Percentiles rank a stretch among this genome's conserved stretches.
Evolutionary conservation across 2,113 vertebrate species (phyloP).

Genomic region (Beaufortia kweichowensis): DNA sequence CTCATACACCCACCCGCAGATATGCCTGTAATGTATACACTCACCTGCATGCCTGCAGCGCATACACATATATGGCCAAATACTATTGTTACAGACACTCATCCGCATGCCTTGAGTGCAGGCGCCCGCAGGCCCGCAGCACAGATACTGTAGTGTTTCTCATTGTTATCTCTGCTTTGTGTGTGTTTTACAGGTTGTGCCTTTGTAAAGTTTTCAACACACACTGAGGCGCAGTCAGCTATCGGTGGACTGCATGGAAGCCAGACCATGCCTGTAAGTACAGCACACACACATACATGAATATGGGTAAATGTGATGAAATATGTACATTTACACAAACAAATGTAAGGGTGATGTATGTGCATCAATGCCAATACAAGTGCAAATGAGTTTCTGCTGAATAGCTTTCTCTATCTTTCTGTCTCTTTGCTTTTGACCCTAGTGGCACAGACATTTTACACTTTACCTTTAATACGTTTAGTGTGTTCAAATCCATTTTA

Average conservation of each 20-base stretch:
- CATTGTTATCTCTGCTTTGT: slow-evolving; percentile 30
- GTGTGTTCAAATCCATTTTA: too few species aligned
- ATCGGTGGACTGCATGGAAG: slow-evolving; percentile 83
- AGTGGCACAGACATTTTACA: too few species aligned
- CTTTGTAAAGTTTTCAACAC: slow-evolving; percentile 86
- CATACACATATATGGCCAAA: too few species aligned
- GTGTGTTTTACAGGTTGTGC: slow-evolving; percentile 77
- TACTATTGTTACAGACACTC: too few species aligned
- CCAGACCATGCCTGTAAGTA: slow-evolving; percentile 85
- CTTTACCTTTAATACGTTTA: too few species aligned
- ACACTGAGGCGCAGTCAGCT: slow-evolving; percentile 82
- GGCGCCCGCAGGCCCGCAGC: too few species aligned
- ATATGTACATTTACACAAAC: slow-evolving; percentile 3
- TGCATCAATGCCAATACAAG: slow-evolving; percentile 35
- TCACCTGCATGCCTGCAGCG: too few species aligned
- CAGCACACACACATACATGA: neutral
- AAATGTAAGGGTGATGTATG: neutral
- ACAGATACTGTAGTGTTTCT: too few species aligned
- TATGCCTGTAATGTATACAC: too few species aligned
- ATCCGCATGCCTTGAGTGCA: too few species aligned
- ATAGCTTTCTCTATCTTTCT: neutral
- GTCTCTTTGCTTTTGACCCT: neutral
- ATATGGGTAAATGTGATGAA: slow-evolving; percentile 10
- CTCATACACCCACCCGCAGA: too few species aligned
- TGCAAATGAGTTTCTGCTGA: slow-evolving; percentile 38